Conservation (phyloP, 2,113 vertebrate genomes). For the Thryonomys swinderianus region DNA sequence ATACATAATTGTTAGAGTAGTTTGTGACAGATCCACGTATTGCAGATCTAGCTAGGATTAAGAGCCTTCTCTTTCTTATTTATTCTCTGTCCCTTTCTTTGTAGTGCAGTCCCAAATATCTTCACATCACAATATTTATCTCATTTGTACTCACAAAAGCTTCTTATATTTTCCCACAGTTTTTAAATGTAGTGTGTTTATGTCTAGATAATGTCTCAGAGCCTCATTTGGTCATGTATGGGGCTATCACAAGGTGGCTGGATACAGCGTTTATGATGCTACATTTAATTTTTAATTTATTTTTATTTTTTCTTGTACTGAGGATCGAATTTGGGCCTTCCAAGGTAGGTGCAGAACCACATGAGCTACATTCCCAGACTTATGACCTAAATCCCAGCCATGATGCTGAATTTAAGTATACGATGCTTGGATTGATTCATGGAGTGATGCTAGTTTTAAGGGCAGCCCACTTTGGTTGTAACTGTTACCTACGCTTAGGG, state of each 20-base stretch:
- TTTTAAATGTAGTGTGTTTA: background rate
- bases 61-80: background rate
- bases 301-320: too few relatives aligned
- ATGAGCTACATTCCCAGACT: too few relatives aligned
- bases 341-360: too few relatives aligned
- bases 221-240: background rate
- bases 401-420: background rate
- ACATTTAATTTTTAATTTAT: too few relatives aligned
- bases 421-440: background rate
- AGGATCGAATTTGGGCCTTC: too few relatives aligned
- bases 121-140: background rate
- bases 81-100: background rate
- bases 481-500: background rate
- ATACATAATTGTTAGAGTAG: background rate
- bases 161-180: background rate
- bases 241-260: background rate
- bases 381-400: too few relatives aligned
- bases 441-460: background rate
- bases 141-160: background rate
- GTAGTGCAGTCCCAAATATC: background rate
- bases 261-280: background rate
- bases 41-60: background rate
- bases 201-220: background rate
- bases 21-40: background rate
- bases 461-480: background rate